These are phyloP conservation scores for Sesia apiformis DNA, from an alignment of 2,888 invertebrate genomes.

Conservation along the genomic window DNA sequence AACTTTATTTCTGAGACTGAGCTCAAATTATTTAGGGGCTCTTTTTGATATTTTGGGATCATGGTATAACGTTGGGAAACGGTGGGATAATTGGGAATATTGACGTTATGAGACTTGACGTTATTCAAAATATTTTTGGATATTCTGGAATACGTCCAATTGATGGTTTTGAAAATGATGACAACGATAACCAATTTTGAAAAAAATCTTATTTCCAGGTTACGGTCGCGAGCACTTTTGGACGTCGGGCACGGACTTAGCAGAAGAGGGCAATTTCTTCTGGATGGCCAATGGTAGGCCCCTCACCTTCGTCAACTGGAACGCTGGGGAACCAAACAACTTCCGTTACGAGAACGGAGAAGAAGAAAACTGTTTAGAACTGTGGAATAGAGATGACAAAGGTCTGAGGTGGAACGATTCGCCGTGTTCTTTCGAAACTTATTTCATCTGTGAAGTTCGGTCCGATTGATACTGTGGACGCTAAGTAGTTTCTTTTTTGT, in stretches of 20 bases:
- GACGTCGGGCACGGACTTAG: constrained; percentile 93
- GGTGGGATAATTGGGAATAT: too few relatives aligned
- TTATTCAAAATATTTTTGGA: too few relatives aligned
- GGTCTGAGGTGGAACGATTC: constrained; percentile 96
- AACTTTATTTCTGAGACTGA: too few relatives aligned
- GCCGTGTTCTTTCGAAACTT: constrained; percentile 94
- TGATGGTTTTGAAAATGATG: too few relatives aligned
- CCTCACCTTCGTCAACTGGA: constrained; percentile 94
- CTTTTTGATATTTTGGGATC: too few relatives aligned
- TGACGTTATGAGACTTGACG: too few relatives aligned
- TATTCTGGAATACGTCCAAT: too few relatives aligned
- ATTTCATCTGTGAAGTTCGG: constrained; percentile 91
- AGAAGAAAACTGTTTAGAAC: constrained; percentile 92
- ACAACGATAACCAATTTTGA: too few relatives aligned
- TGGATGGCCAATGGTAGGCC: constrained; percentile 95
- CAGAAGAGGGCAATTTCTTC: constrained; percentile 93
- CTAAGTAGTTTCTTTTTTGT: not conserved
- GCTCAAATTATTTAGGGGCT: too few relatives aligned
- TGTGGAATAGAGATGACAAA: constrained; percentile 94
- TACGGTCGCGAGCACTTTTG: constrained; percentile 94
- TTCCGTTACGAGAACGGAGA: constrained; percentile 95
- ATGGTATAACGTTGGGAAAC: too few relatives aligned
- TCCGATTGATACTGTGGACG: constrained; percentile 42
- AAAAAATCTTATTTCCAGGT: constrained; percentile 67
- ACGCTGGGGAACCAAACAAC: constrained; percentile 94